Evolutionary conservation across 2,113 vertebrate species (phyloP).

Genomic region (human (Homo sapiens)): GRCh38 chr18:57269501-57270000

Average conservation of each 20-base stretch:
- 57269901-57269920: neutral
- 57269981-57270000: slow-evolving; percentile 23
- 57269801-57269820: neutral
- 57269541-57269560: neutral
- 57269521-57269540: neutral
- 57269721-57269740: rapidly evolving
- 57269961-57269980: neutral
- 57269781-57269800: neutral
- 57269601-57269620: neutral
- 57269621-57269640: neutral
- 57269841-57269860: neutral
- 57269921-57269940: neutral
- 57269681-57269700: neutral
- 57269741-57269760: neutral
- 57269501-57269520: neutral
- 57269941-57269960: neutral
- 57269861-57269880: neutral
- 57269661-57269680: neutral
- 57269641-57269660: neutral
- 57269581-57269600: too few relatives aligned
- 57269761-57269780: neutral
- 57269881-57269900: neutral
- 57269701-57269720: too few relatives aligned
- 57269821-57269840: neutral
- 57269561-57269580: slow-evolving; percentile 13